Conservation (phyloP, 2,888 invertebrate species). For the Phasia obesa region DNA sequence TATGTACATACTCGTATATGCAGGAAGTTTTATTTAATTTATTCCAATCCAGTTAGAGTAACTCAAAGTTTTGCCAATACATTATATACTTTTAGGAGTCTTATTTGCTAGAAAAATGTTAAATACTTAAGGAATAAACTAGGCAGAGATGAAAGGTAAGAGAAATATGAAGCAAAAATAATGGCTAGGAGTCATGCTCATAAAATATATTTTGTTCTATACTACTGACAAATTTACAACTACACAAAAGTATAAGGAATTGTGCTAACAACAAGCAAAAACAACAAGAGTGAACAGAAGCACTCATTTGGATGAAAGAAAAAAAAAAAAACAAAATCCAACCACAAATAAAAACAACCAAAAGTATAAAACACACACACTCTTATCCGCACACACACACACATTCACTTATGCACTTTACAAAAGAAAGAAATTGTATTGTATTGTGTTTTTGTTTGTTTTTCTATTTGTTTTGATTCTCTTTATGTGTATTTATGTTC, state of each 20-base stretch:
- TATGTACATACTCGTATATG: no score
- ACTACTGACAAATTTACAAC: slow-evolving; percentile 33
- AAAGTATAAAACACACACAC: slow-evolving; percentile 16
- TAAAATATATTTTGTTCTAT: slow-evolving; percentile 55
- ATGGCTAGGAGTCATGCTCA: slow-evolving; percentile 70
- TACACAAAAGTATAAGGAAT: slow-evolving; percentile 28
- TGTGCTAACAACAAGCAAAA: slow-evolving; percentile 27
- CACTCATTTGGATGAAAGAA: slow-evolving; percentile 28
- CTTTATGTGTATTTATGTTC: slow-evolving; percentile 24
- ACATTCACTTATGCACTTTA: background rate
- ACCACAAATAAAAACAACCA: slow-evolving; percentile 60
- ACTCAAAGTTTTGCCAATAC: slow-evolving; percentile 75
- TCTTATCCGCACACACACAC: slow-evolving; percentile 19
- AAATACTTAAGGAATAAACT: slow-evolving; percentile 8
- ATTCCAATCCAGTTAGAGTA: slow-evolving; percentile 77
- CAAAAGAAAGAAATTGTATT: slow-evolving; percentile 52
- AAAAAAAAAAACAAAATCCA: slow-evolving; percentile 32
- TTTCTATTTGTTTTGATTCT: slow-evolving; percentile 24
- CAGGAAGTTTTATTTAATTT: slow-evolving; percentile 74
- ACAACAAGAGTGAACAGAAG: slow-evolving; percentile 41
- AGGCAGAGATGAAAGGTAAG: slow-evolving; percentile 8
- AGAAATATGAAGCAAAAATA: slow-evolving; percentile 37
- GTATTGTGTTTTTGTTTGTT: slow-evolving; percentile 35
- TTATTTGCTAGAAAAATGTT: slow-evolving; percentile 58
- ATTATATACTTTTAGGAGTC: slow-evolving; percentile 72